Evolutionary conservation across 1,140 invertebrate species (phyloP).

Genomic region (Choristoneura fumiferana): DNA sequence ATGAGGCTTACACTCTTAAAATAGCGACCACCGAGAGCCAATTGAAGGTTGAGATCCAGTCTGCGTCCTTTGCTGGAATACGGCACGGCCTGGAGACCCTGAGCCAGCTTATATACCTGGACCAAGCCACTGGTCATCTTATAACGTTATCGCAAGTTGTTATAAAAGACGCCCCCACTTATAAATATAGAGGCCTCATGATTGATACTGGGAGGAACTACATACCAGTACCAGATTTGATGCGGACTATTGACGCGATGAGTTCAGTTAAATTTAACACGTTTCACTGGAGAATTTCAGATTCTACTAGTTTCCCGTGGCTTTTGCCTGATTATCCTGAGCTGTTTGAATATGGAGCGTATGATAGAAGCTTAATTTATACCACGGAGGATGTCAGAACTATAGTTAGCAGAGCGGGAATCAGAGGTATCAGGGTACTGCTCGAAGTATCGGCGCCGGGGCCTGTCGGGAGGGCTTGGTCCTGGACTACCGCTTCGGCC

Average conservation of each 20-base stretch:
- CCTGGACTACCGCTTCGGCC: conserved; percentile 86
- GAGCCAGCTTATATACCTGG: conserved; percentile 86
- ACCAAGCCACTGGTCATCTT: conserved; percentile 78
- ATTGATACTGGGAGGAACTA: conserved; percentile 88
- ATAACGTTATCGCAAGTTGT: conserved; percentile 79
- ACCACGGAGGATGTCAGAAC: conserved; percentile 81
- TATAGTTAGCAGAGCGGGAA: conserved; percentile 82
- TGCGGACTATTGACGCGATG: conserved; percentile 86
- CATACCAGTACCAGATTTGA: conserved; percentile 82
- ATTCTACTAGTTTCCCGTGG: conserved; percentile 89
- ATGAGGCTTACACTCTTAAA: conserved; percentile 85
- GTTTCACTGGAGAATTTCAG: conserved; percentile 91
- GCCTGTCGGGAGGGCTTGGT: conserved; percentile 85
- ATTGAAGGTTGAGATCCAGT: conserved; percentile 80
- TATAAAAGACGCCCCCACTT: conserved; percentile 80
- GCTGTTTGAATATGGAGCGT: conserved; percentile 85
- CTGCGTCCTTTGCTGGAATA: conserved; percentile 85
- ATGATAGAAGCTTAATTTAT: conserved; percentile 83
- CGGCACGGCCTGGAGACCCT: conserved; percentile 89
- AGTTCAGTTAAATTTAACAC: conserved; percentile 88
- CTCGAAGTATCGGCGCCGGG: conserved; percentile 88
- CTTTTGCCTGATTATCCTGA: conserved; percentile 82
- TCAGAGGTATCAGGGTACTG: conserved; percentile 84
- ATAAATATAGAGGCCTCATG: conserved; percentile 85
- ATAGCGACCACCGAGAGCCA: conserved; percentile 73